Percentiles rank a stretch among this genome's conserved stretches.
These are phyloP conservation scores for Andrena fulva DNA, from an alignment of 2,888 invertebrate species.

Conservation along the genomic window DNA sequence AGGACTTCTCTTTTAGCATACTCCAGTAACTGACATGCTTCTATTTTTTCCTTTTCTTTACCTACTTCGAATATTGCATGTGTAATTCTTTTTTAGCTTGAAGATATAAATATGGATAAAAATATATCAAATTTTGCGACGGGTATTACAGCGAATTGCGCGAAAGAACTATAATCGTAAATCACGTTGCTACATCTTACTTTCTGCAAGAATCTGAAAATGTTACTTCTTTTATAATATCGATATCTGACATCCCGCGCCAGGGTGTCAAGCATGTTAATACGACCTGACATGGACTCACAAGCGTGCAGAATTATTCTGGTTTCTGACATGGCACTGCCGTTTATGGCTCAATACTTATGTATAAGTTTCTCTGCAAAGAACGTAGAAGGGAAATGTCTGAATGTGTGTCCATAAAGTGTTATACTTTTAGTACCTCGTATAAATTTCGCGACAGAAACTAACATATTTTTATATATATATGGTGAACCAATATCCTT, in stretches of 20 bases:
- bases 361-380: conserved; percentile 77
- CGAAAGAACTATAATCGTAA: conserved; percentile 75
- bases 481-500: conserved; percentile 4
- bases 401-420: conserved; percentile 55
- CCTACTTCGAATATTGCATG: conserved; percentile 34
- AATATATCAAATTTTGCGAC: conserved; percentile 78
- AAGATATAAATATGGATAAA: conserved; percentile 77
- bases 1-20: conserved; percentile 5
- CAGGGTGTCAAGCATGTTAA: conserved; percentile 61
- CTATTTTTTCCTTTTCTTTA: background rate
- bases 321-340: conserved; percentile 79
- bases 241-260: conserved; percentile 60
- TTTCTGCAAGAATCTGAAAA: conserved; percentile 52
- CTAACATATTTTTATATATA: conserved; percentile 78
- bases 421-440: conserved; percentile 59
- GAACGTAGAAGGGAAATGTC: conserved; percentile 77
- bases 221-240: conserved; percentile 57
- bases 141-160: conserved; percentile 76
- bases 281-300: conserved; percentile 53
- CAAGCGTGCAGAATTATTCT: conserved; percentile 58
- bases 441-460: conserved; percentile 65
- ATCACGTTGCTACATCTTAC: conserved; percentile 31
- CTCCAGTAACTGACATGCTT: background rate
- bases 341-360: conserved; percentile 82
- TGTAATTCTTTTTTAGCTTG: conserved; percentile 77